Evolutionary conservation across 2,113 vertebrate genomes (phyloP), one percentile per base, ranked within the genome.

Genomic region (Pelmatolapia mariae): DNA sequence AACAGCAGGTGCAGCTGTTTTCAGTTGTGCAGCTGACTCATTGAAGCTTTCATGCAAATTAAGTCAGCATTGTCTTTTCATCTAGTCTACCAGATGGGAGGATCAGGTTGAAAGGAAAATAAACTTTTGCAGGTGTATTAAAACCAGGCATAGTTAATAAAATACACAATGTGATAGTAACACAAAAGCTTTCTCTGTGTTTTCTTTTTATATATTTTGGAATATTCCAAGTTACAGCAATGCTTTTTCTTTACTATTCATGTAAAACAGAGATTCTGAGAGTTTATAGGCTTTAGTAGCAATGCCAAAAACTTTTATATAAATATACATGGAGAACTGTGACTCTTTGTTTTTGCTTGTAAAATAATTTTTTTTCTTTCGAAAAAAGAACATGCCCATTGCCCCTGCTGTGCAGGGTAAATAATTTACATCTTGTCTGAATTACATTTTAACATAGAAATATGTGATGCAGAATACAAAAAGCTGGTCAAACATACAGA

Each of bases 21-120:
- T 79, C 88, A 90, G 26, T 86, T 80, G 89, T 83, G 82, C 56
- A 79, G 82, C 84, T 91, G 88, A 91, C 79, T 91, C 89, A 87
- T 88, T 93, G 76, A 92, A 79, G 87, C 82, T 87, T 90, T 89
- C 76, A 95, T 94, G 89, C 86, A 92, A 93, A 95, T 94, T 10
- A 89, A 91, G 84, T 86, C 68, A 86, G 43, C 80, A 66, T 78
- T 89, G 86, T 93, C 85, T 90, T 94, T 91, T 92, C 85, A 88
- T 93, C 85, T 88, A 10, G 13, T 86, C 66, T 52, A 85, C 54
- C 93, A 93, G 91, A 93, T 92, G 93, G 89, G 73, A 79, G 80
- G 85, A 90, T 95, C 78, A 85, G 90, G 73, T 89, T 90, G 83
- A 91, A 92, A 88, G 87, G 84, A 88, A 92, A 86, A 91, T 82